phyloP scores from a whole-genome alignment of 2,113 vertebrate species.

The Oenanthe melanoleuca region DNA sequence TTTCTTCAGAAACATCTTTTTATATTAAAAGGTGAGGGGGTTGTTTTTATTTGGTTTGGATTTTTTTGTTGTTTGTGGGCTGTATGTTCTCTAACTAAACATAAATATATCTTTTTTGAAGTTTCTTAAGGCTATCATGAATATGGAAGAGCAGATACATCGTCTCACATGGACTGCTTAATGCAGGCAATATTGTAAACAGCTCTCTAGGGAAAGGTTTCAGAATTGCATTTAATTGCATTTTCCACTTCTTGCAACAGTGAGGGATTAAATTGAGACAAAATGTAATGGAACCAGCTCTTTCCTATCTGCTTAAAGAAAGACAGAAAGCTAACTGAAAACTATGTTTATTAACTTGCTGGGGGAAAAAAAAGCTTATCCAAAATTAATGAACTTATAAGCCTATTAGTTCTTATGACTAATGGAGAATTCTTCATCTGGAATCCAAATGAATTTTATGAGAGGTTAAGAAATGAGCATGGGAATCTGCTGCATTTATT shows the following conservation, averaged over 20 bases:
- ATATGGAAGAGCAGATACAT: not conserved
- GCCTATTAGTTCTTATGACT: constrained; percentile 24
- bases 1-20: not conserved
- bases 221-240: constrained; percentile 76
- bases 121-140: constrained; percentile 26
- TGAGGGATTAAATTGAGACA: constrained; percentile 72
- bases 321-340: constrained; percentile 28
- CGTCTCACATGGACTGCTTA: constrained; percentile 33
- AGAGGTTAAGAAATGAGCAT: constrained; percentile 8
- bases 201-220: constrained; percentile 69
- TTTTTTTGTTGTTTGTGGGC: not conserved
- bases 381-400: constrained; percentile 40
- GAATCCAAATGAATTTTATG: not conserved
- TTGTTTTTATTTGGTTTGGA: not conserved
- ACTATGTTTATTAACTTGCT: constrained; percentile 9
- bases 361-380: not conserved
- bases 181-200: constrained; percentile 65
- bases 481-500: not conserved
- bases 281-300: constrained; percentile 66
- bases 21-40: not conserved
- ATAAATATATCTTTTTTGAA: not conserved
- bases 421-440: constrained; percentile 8
- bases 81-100: not conserved
- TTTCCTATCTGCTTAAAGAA: constrained; percentile 42
- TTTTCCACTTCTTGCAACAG: constrained; percentile 76